These are phyloP conservation scores for Cerastoderma edule DNA, from an alignment of 2,888 invertebrate species.

Conservation along the genomic window DNA sequence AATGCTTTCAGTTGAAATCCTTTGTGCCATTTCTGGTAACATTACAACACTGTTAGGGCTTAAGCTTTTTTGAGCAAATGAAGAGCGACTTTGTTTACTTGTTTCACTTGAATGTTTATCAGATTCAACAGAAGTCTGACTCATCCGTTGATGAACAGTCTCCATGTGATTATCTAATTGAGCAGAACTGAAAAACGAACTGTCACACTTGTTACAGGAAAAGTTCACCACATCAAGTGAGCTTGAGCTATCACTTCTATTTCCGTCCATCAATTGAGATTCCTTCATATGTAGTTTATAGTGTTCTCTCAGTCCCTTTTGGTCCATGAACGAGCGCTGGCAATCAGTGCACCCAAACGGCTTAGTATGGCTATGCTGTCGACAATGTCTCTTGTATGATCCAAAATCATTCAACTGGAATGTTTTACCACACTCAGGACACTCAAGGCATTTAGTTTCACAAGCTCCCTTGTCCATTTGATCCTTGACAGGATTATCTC, in stretches of 20 bases:
- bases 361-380: constrained; percentile 72
- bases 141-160: constrained; percentile 29
- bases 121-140: neutral
- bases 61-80: constrained; percentile 11
- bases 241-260: constrained; percentile 13
- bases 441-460: constrained; percentile 72
- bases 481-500: neutral
- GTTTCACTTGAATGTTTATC: neutral
- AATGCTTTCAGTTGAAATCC: constrained; percentile 46
- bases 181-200: constrained; percentile 26
- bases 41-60: neutral
- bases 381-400: constrained; percentile 79
- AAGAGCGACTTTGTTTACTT: neutral
- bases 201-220: constrained; percentile 16
- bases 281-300: constrained; percentile 48
- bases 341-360: constrained; percentile 71
- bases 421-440: constrained; percentile 76
- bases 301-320: constrained; percentile 64
- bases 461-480: neutral
- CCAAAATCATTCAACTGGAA: constrained; percentile 81
- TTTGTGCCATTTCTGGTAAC: neutral
- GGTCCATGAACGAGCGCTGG: constrained; percentile 66
- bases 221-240: neutral
- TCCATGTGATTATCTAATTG: constrained; percentile 24
- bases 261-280: constrained; percentile 18